Conservation (phyloP, 2,888 invertebrate genomes). For the Cancer borealis region DNA sequence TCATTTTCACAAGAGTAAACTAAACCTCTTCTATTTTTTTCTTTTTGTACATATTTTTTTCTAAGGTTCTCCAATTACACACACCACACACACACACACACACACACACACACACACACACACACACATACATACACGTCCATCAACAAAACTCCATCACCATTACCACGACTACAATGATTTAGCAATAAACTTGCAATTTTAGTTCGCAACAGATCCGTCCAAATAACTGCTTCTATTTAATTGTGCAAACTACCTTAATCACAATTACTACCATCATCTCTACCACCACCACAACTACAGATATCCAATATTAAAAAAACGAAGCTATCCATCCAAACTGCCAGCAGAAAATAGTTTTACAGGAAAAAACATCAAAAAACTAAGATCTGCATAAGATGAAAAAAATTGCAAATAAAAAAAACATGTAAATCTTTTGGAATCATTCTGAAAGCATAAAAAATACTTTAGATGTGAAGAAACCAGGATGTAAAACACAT, state of each 20-base stretch:
- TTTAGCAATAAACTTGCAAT: background rate
- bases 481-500: too few species aligned
- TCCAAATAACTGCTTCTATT: conserved; percentile 20
- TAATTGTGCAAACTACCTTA: background rate
- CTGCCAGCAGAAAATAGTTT: background rate
- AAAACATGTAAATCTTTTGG: too few species aligned
- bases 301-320: background rate
- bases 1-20: background rate
- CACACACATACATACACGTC: background rate
- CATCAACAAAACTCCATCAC: background rate
- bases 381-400: too few species aligned
- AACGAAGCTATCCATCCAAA: conserved; percentile 18
- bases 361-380: background rate
- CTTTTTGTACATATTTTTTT: background rate
- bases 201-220: background rate
- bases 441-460: too few species aligned
- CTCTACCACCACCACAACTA: background rate
- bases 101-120: conserved; percentile 20
- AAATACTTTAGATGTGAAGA: too few species aligned
- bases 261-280: background rate
- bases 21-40: background rate
- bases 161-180: background rate
- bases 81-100: conserved; percentile 20
- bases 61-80: background rate
- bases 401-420: too few species aligned